Percentiles rank a stretch among this genome's conserved stretches.
Evolutionary conservation across 2,888 invertebrate species (phyloP).

Genomic region (Gastrophysa polygoni): DNA sequence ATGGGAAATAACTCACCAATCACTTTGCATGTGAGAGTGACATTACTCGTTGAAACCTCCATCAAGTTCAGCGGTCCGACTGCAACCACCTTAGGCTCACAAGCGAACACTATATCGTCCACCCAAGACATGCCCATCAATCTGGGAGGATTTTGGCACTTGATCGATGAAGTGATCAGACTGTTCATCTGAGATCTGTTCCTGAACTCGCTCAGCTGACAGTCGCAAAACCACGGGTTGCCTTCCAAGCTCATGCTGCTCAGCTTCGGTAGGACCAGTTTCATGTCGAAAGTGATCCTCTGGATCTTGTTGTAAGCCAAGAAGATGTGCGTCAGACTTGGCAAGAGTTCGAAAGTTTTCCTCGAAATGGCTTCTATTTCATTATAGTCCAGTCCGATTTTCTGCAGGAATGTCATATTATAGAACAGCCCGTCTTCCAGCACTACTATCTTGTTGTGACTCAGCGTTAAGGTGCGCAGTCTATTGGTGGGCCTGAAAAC

Average conservation of each 20-base stretch:
- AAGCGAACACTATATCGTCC: constrained; percentile 81
- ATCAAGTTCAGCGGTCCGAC: constrained; percentile 45
- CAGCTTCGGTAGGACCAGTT: constrained; percentile 69
- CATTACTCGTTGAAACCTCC: constrained; percentile 67
- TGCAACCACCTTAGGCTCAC: constrained; percentile 75
- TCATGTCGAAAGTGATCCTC: constrained; percentile 66
- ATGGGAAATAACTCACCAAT: constrained; percentile 58
- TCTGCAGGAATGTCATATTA: constrained; percentile 74
- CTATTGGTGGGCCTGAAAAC: constrained; percentile 75
- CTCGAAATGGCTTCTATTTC: constrained; percentile 71
- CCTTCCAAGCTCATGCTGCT: constrained; percentile 76
- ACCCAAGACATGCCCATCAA: constrained; percentile 76
- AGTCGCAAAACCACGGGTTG: constrained; percentile 91
- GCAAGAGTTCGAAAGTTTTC: constrained; percentile 61
- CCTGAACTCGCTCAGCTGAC: constrained; percentile 78
- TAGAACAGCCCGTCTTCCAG: constrained; percentile 79
- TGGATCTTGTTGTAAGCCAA: constrained; percentile 78
- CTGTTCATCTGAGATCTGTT: constrained; percentile 77
- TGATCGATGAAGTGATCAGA: constrained; percentile 76
- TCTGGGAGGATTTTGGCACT: constrained; percentile 72
- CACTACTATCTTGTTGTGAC: constrained; percentile 75
- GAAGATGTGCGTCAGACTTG: constrained; percentile 70
- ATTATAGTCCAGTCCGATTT: constrained; percentile 79
- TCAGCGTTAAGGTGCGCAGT: constrained; percentile 74
- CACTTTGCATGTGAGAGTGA: constrained; percentile 76